Evolutionary conservation across 2,113 vertebrate species (phyloP).

Genomic region (Neogobius melanostomus): DNA sequence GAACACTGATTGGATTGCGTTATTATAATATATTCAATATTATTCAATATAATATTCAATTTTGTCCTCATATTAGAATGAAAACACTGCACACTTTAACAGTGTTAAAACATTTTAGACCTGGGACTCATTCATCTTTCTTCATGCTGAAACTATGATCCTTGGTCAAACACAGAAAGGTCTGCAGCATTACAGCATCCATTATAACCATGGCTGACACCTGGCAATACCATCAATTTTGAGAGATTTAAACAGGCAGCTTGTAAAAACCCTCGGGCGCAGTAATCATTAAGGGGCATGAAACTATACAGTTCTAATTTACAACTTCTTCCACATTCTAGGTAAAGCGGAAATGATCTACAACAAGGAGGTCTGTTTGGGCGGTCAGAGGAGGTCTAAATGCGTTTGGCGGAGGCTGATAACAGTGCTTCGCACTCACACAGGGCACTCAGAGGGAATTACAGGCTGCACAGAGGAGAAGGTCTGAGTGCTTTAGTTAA

Average conservation of each 20-base stretch:
- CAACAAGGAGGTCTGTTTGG: slow-evolving; percentile 63
- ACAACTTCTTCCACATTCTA: slow-evolving; percentile 66
- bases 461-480: slow-evolving; percentile 67
- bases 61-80: background rate
- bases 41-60: background rate
- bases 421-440: slow-evolving; percentile 72
- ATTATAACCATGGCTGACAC: slow-evolving; percentile 54
- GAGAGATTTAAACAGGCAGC: slow-evolving; percentile 45
- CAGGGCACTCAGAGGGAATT: slow-evolving; percentile 70
- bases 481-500: slow-evolving; percentile 73
- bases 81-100: background rate
- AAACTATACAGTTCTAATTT: slow-evolving; percentile 69
- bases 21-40: no score
- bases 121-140: slow-evolving; percentile 14
- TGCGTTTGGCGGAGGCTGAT: slow-evolving; percentile 72
- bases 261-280: slow-evolving; percentile 52
- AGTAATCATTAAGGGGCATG: slow-evolving; percentile 62
- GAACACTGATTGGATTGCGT: no score
- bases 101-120: background rate
- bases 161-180: slow-evolving; percentile 37
- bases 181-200: slow-evolving; percentile 50
- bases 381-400: slow-evolving; percentile 69
- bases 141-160: slow-evolving; percentile 34
- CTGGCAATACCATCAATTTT: slow-evolving; percentile 51
- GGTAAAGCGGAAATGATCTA: slow-evolving; percentile 61